Evolutionary conservation across 1,140 invertebrate species (phyloP).

Genomic region (Zaprionus vittiger): DNA sequence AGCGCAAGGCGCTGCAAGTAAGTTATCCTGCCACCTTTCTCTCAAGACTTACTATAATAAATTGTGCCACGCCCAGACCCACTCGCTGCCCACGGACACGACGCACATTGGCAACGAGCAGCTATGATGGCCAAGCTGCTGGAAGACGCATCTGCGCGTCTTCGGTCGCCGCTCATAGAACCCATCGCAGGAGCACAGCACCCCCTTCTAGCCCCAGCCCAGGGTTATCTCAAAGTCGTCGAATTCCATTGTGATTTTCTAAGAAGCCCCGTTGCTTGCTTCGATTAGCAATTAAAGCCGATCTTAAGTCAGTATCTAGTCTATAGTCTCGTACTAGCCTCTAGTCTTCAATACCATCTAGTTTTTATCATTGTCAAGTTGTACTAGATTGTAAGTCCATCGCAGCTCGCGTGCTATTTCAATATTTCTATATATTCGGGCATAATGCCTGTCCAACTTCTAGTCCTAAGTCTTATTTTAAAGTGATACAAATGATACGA

Average conservation of each 20-base stretch:
- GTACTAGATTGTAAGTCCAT: conserved; percentile 47
- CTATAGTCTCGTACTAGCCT: conserved; percentile 1
- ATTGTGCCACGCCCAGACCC: conserved; percentile 60
- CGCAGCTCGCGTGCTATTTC: conserved; percentile 33
- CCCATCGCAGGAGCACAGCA: conserved; percentile 20
- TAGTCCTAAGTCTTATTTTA: conserved; percentile 24
- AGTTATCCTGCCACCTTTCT: conserved; percentile 21
- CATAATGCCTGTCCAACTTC: conserved; percentile 26
- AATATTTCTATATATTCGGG: conserved; percentile 34
- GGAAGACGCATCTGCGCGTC: conserved; percentile 45
- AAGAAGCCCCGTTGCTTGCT: conserved; percentile 49
- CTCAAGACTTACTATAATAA: not conserved
- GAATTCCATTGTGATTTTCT: conserved; percentile 64
- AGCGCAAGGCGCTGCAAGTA: conserved; percentile 80
- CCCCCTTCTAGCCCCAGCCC: not conserved
- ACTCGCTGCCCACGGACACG: conserved; percentile 83
- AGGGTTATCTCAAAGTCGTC: conserved; percentile 27
- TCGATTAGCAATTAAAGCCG: conserved; percentile 37
- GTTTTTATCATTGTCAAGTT: conserved; percentile 37
- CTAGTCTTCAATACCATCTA: conserved; percentile 7
- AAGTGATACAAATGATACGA: conserved; percentile 41
- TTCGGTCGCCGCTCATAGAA: conserved; percentile 66
- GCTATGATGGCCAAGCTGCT: conserved; percentile 78
- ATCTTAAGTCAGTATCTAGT: conserved; percentile 9
- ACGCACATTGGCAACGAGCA: conserved; percentile 84